Base-by-base conservation (phyloP, 2,797 vertebrate species). In the Manis javanica region DNA sequence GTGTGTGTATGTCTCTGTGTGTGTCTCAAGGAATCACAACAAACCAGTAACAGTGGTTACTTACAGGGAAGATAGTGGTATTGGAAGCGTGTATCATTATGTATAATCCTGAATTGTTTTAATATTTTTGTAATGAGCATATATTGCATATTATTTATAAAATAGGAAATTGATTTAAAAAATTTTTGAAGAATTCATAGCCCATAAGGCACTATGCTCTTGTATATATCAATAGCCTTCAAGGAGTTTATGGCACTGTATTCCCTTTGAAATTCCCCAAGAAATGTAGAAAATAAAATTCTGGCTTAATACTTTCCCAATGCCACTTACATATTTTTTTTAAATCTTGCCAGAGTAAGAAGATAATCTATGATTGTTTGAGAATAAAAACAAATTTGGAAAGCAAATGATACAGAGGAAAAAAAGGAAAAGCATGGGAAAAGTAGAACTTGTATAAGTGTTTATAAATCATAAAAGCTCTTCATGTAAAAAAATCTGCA, bases 221-320 rank as follows among this genome's bases (percentile, higher is more conserved):
- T 64, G 24, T 24, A 29, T 69, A 46, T 34, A 13, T 6, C 72
- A 68, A 51, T 7, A 15, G 46, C 39, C 42, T 96, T 97, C 26
- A 16, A 75, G 31, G n/a, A 90, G 4, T 51, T 95, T 34, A 75
- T 0, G 21, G 7, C 26, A 49, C 18, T 34, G 14, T 14, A 49
- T 87, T 89, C 19, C 15, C 42, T 87, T 86, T 64, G 49, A 26
- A 46, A 69, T n/a, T 24, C 26, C 51, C 51, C 46, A 82, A 90
- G 55, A 88, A 72, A 78, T 49, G 18, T 16, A 92, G 9, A 90
- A 12, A 89, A 93, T 61, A 84, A 61, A 96, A 87, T 79, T 42
- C 69, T 90, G 23, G 12, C 39, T 71, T 24, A 94, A 55, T 7
- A 15, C 18, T 85, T 87, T 82, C 59, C 46, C 69, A 72, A 57